Evolutionary conservation across 2,797 vertebrate species (phyloP).

Genomic region (Argya squamiceps): DNA sequence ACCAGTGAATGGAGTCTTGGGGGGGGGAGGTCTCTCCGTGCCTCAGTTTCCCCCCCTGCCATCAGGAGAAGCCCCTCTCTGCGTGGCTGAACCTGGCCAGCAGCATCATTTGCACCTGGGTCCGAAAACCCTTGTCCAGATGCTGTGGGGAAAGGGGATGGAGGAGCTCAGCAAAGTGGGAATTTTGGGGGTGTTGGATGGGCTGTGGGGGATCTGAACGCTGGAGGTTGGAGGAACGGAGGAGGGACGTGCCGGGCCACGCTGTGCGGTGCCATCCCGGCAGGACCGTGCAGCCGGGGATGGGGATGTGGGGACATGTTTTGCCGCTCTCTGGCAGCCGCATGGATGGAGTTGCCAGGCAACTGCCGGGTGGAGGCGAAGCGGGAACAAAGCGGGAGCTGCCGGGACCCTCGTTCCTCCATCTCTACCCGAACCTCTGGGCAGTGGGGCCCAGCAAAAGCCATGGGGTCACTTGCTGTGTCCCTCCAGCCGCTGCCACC

Average conservation of each 20-base stretch:
- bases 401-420: neutral
- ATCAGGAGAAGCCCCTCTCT: neutral
- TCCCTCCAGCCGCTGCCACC: fast-evolving
- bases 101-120: fast-evolving
- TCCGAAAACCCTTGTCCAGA: fast-evolving
- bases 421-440: neutral
- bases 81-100: fast-evolving
- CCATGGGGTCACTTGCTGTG: fast-evolving
- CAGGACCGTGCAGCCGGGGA: fast-evolving
- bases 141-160: fast-evolving
- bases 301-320: neutral
- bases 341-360: constrained; percentile 49
- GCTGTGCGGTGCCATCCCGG: neutral
- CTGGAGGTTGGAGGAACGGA: fast-evolving
- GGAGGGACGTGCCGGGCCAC: fast-evolving
- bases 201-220: fast-evolving
- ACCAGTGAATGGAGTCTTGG: fast-evolving
- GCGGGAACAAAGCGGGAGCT: constrained; percentile 16
- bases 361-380: constrained; percentile 24
- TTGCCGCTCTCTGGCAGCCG: neutral
- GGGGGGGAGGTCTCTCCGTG: neutral
- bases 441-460: neutral
- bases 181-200: neutral
- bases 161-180: neutral
- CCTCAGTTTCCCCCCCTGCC: constrained; percentile 10